Base-by-base conservation (phyloP, 2,113 vertebrate species). In the Sarotherodon lohbergeri region DNA sequence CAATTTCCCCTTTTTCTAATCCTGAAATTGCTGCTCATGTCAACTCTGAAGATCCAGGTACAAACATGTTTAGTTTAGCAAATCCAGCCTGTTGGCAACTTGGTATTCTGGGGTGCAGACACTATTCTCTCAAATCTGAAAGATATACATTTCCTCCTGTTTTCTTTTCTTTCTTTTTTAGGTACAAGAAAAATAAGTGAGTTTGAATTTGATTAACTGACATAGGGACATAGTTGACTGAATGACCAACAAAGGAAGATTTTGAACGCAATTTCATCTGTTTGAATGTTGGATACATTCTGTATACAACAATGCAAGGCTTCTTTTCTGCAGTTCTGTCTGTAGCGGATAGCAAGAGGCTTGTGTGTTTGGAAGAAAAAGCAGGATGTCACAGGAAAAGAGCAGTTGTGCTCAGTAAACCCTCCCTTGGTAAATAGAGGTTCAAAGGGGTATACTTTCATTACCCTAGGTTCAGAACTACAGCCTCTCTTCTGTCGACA, bases 11-110 rank as follows among this genome's bases (percentile, higher is more conserved):
- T 2, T 90, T 87, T 92, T 90, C 87, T 95, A 94, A 94, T 92
- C 91, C 88, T 85, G 71, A 94, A 94, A 93, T 95, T 94, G 29
- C 88, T 87, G 56, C 87, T 91, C 61, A 46, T 85, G 89, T 93
- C 87, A 91, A 19, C 63, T 86, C 1, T 71, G 63, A 81, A 84
- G 80, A 85, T 84, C 89, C 91, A 90, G 83, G 88, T 90, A 93
- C 83, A 90, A 88, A 94, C 90, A 86, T 91, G 90, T 80, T 86
- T 57, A 78, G 43, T 89, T 89, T 86, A 84, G 54, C 24, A 88
- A 81, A 87, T 17, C 56, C 34, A 76, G 73, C 86, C 90, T 85
- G 82, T 61, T 87, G 87, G 91, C 88, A 84, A 66, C 10, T 22
- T 87, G 36, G 80, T 50, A 50, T 24, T 52, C 17, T 80, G 71